Conservation (phyloP, 2,797 vertebrate species). For the Microctenopoma stevenorrisi region DNA sequence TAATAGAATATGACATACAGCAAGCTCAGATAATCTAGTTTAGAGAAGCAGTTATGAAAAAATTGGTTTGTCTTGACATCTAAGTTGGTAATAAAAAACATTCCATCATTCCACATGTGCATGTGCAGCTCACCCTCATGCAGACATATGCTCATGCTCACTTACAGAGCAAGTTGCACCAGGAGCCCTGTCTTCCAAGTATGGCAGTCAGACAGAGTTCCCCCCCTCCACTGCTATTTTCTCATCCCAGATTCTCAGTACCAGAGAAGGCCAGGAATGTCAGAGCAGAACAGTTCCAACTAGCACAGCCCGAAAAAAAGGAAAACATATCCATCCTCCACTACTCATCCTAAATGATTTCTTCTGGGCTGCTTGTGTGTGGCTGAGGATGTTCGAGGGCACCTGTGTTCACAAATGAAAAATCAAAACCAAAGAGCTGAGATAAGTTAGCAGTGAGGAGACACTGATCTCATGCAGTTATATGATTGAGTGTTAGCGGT, state of each 20-base stretch:
- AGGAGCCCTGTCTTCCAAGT: constrained; percentile 75
- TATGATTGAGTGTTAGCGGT: neutral
- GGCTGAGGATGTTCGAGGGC: neutral
- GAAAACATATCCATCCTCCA: constrained; percentile 20
- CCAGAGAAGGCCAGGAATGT: constrained; percentile 80
- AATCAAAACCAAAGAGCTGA: constrained; percentile 8
- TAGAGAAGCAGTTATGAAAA: neutral
- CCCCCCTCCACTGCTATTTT: constrained; percentile 59
- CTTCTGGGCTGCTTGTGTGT: neutral
- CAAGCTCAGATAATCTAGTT: neutral
- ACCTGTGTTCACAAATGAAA: constrained; percentile 33
- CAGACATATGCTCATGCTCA: constrained; percentile 40
- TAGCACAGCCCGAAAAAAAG: constrained; percentile 34
- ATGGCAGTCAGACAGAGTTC: constrained; percentile 71
- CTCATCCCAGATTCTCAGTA: constrained; percentile 56
- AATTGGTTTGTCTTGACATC: constrained; percentile 1
- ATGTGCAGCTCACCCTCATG: constrained; percentile 32
- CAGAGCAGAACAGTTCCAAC: constrained; percentile 50
- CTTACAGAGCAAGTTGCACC: constrained; percentile 69
- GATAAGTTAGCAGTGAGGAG: neutral
- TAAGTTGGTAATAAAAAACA: constrained; percentile 7
- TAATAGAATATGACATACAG: too few relatives aligned
- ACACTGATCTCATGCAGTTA: constrained; percentile 5
- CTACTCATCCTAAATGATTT: constrained; percentile 22
- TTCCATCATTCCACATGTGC: constrained; percentile 20